Percentiles rank a stretch among this genome's conserved stretches.
These are phyloP conservation scores for Ptilonorhynchus violaceus DNA, from an alignment of 2,113 vertebrate species.

Conservation along the genomic window DNA sequence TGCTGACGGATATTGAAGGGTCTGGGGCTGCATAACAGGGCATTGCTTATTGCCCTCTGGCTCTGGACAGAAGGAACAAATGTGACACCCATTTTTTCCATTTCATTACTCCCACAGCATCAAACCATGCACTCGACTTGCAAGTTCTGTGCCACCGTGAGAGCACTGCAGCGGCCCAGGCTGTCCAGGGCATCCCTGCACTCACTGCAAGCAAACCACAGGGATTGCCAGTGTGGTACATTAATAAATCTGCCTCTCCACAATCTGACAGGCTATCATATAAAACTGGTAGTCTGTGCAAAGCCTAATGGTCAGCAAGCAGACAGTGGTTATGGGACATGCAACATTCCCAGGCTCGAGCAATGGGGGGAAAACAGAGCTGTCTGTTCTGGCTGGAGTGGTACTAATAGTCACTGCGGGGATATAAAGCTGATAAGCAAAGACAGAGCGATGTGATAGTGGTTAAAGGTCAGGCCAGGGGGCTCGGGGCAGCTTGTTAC, in stretches of 20 bases:
- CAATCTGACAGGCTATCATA: not conserved
- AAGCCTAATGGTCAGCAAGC: not conserved
- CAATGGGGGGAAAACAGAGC: not conserved
- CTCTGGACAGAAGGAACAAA: not conserved
- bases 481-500: not conserved
- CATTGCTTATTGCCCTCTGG: not conserved
- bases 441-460: not conserved
- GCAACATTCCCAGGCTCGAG: not conserved
- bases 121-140: not conserved
- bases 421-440: conserved; percentile 10
- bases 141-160: not conserved
- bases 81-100: not conserved
- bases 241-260: not conserved
- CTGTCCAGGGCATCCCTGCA: not conserved
- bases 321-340: not conserved
- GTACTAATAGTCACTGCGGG: not conserved
- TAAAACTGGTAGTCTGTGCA: not conserved
- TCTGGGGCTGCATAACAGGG: not conserved
- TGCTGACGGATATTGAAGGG: not conserved
- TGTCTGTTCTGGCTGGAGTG: not conserved
- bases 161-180: not conserved
- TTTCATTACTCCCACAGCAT: not conserved
- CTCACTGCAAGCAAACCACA: not conserved
- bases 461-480: not conserved
- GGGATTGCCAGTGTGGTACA: not conserved